These are phyloP conservation scores for Butorides virescens DNA, from an alignment of 2,113 vertebrate genomes.

Conservation along the genomic window DNA sequence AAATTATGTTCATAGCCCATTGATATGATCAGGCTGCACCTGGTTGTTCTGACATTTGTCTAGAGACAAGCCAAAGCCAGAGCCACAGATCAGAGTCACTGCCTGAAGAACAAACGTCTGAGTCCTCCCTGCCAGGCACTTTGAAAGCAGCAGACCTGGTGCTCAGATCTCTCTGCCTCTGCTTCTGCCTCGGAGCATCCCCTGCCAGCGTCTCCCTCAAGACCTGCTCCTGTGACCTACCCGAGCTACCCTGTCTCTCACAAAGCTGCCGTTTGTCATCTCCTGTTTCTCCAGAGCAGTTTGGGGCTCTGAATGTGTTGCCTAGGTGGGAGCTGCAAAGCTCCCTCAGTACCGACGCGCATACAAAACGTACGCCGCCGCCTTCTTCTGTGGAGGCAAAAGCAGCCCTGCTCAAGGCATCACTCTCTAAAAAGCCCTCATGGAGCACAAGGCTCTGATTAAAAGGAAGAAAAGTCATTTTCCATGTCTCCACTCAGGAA, in stretches of 20 bases:
- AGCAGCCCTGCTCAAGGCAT: not conserved
- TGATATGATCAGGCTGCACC: not conserved
- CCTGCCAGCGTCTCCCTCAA: not conserved
- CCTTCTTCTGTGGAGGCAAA: not conserved
- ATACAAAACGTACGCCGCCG: accelerated
- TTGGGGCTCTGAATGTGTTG: accelerated
- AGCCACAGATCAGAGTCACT: not conserved
- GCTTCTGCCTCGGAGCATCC: not conserved
- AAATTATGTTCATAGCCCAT: not conserved
- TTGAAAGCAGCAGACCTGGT: not conserved
- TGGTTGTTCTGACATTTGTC: not conserved
- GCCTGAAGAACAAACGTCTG: not conserved
- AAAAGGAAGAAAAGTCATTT: slow-evolving; percentile 16
- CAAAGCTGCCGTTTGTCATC: not conserved
- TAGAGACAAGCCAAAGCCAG: not conserved
- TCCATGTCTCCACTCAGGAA: not conserved
- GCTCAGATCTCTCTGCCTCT: not conserved
- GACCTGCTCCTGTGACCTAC: not conserved
- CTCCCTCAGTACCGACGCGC: not conserved
- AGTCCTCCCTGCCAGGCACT: not conserved
- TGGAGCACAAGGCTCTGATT: not conserved
- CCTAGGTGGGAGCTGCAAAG: not conserved
- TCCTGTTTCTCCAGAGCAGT: not conserved
- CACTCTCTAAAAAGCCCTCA: not conserved
- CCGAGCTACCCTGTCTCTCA: not conserved